Evolutionary conservation across 2,888 invertebrate genomes (phyloP), one percentile per base, ranked within the genome.

Genomic region (Bombylius major): DNA sequence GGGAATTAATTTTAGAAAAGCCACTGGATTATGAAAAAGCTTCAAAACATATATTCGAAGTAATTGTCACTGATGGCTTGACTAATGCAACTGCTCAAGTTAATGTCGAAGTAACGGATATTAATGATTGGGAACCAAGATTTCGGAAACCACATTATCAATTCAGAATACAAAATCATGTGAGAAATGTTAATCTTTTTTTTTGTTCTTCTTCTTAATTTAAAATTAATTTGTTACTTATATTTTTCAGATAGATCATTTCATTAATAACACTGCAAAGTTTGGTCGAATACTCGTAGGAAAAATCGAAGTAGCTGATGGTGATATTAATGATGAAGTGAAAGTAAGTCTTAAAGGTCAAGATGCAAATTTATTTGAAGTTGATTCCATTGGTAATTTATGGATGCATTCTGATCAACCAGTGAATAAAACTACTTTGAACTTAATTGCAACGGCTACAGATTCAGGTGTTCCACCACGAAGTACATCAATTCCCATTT

Each of bases 41-140:
- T 56, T 80, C 82, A 45, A 78, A 78, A 42, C 90, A 89, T 70
- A 76, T 80, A 57, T 89, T 93, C 70, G 82, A 86, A 65, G 87
- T 90, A 47, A 83, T 86, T 71, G 90, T 88, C 52, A 87, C 89
- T 1, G 91, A 93, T 72, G 73, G 73, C 0, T 62, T 69, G 59
- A 81, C 84, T 63, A 92, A 91, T 71, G 90, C 91, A 70, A 89
- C 90, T 0, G 84, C 91, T 1, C 80, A 84, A 8, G 82, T 93
- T 5, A 86, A 87, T 65, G 79, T 94, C 36, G 84, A 86, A 2
- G 87, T 94, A 14, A 76, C 84, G 63, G 87, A 93, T 70, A 88
- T 91, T 9, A 94, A 94, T 75, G 93, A 94, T 70, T 93, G 93
- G 91, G 92, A 92, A 72, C 94, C 94, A 0, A 79, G 90, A 56